A percentile compares a stretch with the other conserved stretches of the same genome.
phyloP scores from a whole-genome alignment of 2,888 invertebrate species.

The Xestia c-nigrum region DNA sequence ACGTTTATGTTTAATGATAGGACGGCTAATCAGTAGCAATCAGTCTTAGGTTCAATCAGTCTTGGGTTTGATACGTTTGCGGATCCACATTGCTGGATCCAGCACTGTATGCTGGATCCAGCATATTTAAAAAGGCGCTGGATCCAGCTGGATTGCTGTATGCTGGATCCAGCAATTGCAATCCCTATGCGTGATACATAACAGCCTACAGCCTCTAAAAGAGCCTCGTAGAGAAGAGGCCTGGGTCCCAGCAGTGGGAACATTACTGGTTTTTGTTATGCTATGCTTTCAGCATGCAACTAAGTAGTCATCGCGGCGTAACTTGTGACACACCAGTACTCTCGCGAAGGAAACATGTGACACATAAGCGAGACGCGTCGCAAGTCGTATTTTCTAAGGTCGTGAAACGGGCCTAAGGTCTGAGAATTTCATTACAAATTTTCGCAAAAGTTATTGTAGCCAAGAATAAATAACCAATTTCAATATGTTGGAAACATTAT shows the following conservation, averaged over 20 bases:
- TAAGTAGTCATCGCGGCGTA: not conserved
- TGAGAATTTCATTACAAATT: conserved; percentile 5
- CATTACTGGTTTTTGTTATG: not conserved
- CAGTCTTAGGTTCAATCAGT: too few relatives aligned
- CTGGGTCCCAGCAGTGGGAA: not conserved
- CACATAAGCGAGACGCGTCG: not conserved
- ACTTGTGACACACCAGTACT: not conserved
- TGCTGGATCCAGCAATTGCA: too few relatives aligned
- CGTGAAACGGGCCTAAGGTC: not conserved
- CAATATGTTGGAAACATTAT: conserved; percentile 10
- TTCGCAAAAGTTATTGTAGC: conserved; percentile 13
- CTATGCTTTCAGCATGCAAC: not conserved
- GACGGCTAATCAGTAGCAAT: too few relatives aligned
- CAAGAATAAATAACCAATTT: conserved; percentile 10
- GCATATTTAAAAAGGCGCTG: too few relatives aligned
- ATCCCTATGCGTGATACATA: too few relatives aligned
- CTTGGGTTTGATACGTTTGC: too few relatives aligned
- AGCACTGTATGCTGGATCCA: too few relatives aligned
- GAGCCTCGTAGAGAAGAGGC: not conserved
- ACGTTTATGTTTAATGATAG: too few relatives aligned
- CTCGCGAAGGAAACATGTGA: not conserved
- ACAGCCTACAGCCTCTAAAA: too few relatives aligned
- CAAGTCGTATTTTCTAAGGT: not conserved
- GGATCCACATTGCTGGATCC: too few relatives aligned
- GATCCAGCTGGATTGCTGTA: too few relatives aligned